A percentile compares a stretch with the other conserved stretches of the same genome.
phyloP scores from a whole-genome alignment of 2,888 invertebrate species.

The Gymnosoma rotundatum region DNA sequence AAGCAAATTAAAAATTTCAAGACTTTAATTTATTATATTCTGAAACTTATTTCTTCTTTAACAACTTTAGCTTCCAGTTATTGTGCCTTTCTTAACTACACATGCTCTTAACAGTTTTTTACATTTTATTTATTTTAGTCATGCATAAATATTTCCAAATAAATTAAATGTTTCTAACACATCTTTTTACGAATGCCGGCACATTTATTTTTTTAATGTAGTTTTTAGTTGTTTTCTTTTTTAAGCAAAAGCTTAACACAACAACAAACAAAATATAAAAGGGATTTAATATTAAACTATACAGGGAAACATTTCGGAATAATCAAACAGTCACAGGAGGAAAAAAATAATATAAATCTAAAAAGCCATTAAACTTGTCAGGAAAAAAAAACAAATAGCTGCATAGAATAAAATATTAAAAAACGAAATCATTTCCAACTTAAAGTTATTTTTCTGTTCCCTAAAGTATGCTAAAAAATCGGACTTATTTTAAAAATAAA shows the following conservation, averaged over 20 bases:
- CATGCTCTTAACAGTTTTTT: no score
- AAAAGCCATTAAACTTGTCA: background rate
- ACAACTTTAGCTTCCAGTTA: no score
- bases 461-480: constrained; percentile 13
- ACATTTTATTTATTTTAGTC: background rate
- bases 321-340: background rate
- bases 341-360: background rate
- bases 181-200: background rate
- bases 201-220: background rate
- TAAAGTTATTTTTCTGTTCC: background rate
- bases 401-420: background rate
- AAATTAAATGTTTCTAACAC: background rate
- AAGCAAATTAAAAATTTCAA: no score
- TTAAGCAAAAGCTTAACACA: background rate
- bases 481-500: no score
- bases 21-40: no score
- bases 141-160: background rate
- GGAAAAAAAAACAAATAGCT: background rate
- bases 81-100: no score
- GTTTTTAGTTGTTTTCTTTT: constrained; percentile 2
- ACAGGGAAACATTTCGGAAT: background rate
- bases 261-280: background rate
- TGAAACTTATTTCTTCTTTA: no score
- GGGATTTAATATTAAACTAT: background rate
- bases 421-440: background rate